A percentile compares a stretch with the other conserved stretches of the same genome.
Conservation (phyloP, 2,888 invertebrate species). For the Drosophila demipolita region DNA sequence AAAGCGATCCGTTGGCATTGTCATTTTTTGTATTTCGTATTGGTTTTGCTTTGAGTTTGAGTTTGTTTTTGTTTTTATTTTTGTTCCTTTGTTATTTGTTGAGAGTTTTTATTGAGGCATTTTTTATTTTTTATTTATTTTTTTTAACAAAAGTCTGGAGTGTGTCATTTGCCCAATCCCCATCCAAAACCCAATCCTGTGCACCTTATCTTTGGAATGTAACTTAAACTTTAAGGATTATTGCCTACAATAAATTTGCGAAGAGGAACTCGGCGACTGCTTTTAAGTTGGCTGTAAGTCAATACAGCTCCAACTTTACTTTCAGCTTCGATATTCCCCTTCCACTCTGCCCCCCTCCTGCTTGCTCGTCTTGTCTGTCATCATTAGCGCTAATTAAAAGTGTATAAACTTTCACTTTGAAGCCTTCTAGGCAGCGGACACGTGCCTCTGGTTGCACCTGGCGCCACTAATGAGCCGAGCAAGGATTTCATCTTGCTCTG, state of each 20-base stretch:
- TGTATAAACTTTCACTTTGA: slow-evolving; percentile 76
- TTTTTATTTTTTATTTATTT: background rate
- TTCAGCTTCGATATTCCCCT: background rate
- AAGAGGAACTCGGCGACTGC: slow-evolving; percentile 30
- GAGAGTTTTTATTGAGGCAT: slow-evolving; percentile 64
- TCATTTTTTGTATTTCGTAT: slow-evolving; percentile 37
- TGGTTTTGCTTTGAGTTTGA: slow-evolving; percentile 29
- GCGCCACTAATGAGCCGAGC: slow-evolving; percentile 60
- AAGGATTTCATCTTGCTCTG: slow-evolving; percentile 3
- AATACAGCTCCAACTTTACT: slow-evolving; percentile 38
- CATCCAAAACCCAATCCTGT: slow-evolving; percentile 43
- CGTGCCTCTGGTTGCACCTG: slow-evolving; percentile 70
- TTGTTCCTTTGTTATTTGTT: slow-evolving; percentile 27
- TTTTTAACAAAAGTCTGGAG: slow-evolving; percentile 38
- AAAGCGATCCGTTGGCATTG: slow-evolving; percentile 57
- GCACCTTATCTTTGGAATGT: slow-evolving; percentile 80
- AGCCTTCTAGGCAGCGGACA: slow-evolving; percentile 54
- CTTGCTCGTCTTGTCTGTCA: slow-evolving; percentile 55
- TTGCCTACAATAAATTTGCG: slow-evolving; percentile 82
- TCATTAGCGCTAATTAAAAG: slow-evolving; percentile 80
- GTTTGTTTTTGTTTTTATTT: slow-evolving; percentile 1
- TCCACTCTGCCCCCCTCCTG: background rate
- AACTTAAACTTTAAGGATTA: slow-evolving; percentile 83
- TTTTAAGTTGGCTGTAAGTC: slow-evolving; percentile 64
- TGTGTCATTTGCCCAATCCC: slow-evolving; percentile 50